A percentile compares a stretch with the other conserved stretches of the same genome.
Evolutionary conservation across 2,113 vertebrate species (phyloP).

Genomic region (Pteronura brasiliensis): DNA sequence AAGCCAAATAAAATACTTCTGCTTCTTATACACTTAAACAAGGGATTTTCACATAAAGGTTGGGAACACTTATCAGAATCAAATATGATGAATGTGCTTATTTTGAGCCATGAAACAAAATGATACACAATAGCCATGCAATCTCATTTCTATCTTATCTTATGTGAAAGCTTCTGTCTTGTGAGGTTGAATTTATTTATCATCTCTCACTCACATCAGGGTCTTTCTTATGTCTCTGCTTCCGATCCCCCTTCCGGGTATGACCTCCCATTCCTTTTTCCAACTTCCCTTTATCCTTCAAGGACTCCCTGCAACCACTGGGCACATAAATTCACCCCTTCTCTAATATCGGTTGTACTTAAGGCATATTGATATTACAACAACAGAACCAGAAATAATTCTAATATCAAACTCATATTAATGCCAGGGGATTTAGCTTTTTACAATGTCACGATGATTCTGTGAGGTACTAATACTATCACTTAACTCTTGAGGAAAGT

Average conservation of each 20-base stretch:
- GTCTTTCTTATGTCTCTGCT: neutral
- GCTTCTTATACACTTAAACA: neutral
- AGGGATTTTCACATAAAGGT: neutral
- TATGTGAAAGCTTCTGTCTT: neutral
- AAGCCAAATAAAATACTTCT: slow-evolving; percentile 29
- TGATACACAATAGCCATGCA: neutral
- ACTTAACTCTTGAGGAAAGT: neutral
- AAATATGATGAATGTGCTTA: neutral
- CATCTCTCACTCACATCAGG: neutral
- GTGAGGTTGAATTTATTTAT: neutral
- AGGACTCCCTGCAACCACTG: neutral
- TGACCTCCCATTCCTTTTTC: neutral
- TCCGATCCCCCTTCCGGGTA: neutral
- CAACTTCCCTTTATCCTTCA: neutral
- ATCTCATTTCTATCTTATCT: neutral
- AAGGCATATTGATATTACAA: neutral
- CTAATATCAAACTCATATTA: neutral
- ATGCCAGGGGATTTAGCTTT: neutral
- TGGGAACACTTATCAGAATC: neutral
- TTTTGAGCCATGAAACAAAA: slow-evolving; percentile 4
- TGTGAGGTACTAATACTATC: neutral
- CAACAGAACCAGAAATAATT: neutral
- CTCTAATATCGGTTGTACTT: neutral
- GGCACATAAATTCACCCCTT: neutral
- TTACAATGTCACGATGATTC: neutral